These are phyloP conservation scores for Ovibos moschatus DNA, from an alignment of 2,113 vertebrate genomes.

Conservation along the genomic window DNA sequence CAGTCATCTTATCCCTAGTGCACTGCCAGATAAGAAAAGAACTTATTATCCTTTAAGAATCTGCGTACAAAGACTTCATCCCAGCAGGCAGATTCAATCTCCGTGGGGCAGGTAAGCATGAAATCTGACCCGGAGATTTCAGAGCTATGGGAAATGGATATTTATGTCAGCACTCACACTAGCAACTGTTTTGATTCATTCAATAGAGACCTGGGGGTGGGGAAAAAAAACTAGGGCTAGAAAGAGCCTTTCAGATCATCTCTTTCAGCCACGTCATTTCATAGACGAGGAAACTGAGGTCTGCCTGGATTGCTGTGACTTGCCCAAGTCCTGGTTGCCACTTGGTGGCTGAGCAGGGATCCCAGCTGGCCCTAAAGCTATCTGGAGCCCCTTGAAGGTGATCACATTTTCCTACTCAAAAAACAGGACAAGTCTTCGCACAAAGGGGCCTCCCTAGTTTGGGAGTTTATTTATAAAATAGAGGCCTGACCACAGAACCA, in stretches of 20 bases:
- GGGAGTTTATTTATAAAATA: not conserved
- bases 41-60: conserved; percentile 80
- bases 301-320: accelerated
- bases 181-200: conserved; percentile 52
- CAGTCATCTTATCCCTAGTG: conserved; percentile 80
- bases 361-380: not conserved
- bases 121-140: conserved; percentile 69
- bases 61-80: conserved; percentile 72
- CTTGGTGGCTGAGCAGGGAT: not conserved
- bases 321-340: not conserved
- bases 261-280: accelerated
- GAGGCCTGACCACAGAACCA: not conserved
- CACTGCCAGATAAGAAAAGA: conserved; percentile 74
- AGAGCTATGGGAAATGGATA: conserved; percentile 57
- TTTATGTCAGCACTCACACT: conserved; percentile 53
- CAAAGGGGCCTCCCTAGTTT: not conserved
- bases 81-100: conserved; percentile 76
- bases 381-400: not conserved
- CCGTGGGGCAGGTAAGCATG: conserved; percentile 59
- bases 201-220: not conserved
- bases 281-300: not conserved
- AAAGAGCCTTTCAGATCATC: not conserved
- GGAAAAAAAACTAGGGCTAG: accelerated
- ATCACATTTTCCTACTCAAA: not conserved
- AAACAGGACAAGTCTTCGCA: not conserved